Conservation (phyloP, 2,797 vertebrate species). For the Zenarchopterus dispar region DNA sequence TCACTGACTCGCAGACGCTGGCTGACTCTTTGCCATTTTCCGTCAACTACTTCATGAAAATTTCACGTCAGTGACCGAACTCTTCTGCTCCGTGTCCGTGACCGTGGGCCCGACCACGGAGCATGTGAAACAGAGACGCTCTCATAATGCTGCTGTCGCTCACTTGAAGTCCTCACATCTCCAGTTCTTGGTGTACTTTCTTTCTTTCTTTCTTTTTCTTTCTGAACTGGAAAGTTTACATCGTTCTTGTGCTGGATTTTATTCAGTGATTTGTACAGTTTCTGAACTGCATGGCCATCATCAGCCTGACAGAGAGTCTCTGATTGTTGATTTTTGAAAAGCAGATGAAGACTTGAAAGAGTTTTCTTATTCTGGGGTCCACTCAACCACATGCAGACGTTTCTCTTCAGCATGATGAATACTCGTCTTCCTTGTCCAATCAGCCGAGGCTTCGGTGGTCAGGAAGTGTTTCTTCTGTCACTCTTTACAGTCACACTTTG, state of each 20-base stretch:
- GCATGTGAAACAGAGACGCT: slow-evolving; percentile 74
- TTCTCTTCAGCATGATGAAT: slow-evolving; percentile 5
- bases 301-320: slow-evolving; percentile 38
- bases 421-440: slow-evolving; percentile 18
- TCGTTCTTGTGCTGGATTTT: slow-evolving; percentile 41
- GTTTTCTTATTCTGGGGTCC: background rate
- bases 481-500: background rate
- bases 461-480: slow-evolving; percentile 43
- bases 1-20: slow-evolving; percentile 9
- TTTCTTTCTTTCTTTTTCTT: slow-evolving; percentile 21
- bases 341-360: slow-evolving; percentile 28
- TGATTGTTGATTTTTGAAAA: slow-evolving; percentile 26
- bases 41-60: too few species aligned
- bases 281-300: slow-evolving; percentile 60
- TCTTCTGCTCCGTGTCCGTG: slow-evolving; percentile 38
- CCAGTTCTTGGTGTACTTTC: slow-evolving; percentile 36
- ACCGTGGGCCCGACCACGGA: slow-evolving; percentile 55
- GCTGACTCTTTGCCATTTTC: slow-evolving; percentile 23
- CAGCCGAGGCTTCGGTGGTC: slow-evolving; percentile 9
- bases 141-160: slow-evolving; percentile 68
- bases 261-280: slow-evolving; percentile 62
- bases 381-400: background rate
- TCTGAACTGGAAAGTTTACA: slow-evolving; percentile 49
- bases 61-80: background rate
- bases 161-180: slow-evolving; percentile 53